Evolutionary conservation across 1,140 invertebrate genomes (phyloP), one percentile per base, ranked within the genome.

Genomic region (Calephelis virginiensis): DNA sequence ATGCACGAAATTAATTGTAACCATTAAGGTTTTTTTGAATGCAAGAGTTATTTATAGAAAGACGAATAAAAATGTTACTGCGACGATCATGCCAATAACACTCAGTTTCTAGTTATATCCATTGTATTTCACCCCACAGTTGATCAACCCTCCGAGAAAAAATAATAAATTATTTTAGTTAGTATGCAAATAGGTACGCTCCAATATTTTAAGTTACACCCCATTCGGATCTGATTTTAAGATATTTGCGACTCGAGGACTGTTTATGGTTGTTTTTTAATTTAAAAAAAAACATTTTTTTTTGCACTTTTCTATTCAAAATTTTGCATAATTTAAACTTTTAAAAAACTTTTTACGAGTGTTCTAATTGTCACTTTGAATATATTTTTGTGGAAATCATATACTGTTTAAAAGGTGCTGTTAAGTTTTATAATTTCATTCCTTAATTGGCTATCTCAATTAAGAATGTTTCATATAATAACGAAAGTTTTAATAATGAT

Each of bases 161-260:
- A 86, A 90, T 90, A 90, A 90, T 90, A 90, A 89, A 89, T 90
- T 90, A 90, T 90, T 90, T 90, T 90, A 90, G 87, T 90, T 89
- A 90, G 86, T 90, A 90, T 90, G 87, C 87, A 90, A 90, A 90
- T 90, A 86, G 86, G 84, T 75, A 73, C 72, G 78, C 80, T 72
- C 83, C 83, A 85, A 90, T 88, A 88, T 90, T 89, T 89, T 87
- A 86, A 84, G 80, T 79, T 75, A 87, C 86, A 89, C 87, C 87
- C 87, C 83, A 89, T 82, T 74, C 80, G 78, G 70, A 77, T 76
- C 75, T 56, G 50, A 56, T 56, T 56, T 56, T 37, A 56, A 56
- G 50, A 46, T 43, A 61, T 61, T 61, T 61, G 13, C 40, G 11
- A 61, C 38, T 38, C 11, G 17, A 60, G 63, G 48, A 66, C 56